Percentiles rank a stretch among this genome's conserved stretches.
Evolutionary conservation across 2,888 invertebrate genomes (phyloP).

Genomic region (Chrysodeixis includens): DNA sequence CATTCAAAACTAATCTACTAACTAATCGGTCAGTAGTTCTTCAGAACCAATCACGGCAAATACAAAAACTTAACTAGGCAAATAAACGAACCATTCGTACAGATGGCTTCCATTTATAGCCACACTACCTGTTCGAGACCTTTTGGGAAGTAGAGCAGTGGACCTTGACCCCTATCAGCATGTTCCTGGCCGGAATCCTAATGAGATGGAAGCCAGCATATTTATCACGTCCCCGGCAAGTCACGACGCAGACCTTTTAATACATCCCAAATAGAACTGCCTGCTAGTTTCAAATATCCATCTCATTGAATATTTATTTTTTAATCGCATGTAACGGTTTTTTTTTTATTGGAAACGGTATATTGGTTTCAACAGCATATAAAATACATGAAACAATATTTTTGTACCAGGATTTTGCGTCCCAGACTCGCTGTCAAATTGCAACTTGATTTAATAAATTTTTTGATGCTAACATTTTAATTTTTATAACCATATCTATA

Average conservation of each 20-base stretch:
- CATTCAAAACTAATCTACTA: no score
- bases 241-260: slow-evolving; percentile 47
- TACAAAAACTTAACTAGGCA: neutral
- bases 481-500: no score
- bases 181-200: slow-evolving; percentile 53
- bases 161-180: slow-evolving; percentile 53
- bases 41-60: neutral
- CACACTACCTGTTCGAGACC: slow-evolving; percentile 47
- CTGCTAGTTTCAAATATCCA: slow-evolving; percentile 26
- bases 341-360: neutral
- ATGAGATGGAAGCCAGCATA: slow-evolving; percentile 53
- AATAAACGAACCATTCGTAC: slow-evolving; percentile 17
- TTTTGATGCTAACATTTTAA: no score
- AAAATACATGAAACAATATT: neutral
- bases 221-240: slow-evolving; percentile 55
- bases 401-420: neutral
- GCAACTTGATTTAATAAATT: neutral
- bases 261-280: slow-evolving; percentile 35
- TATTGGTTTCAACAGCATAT: neutral
- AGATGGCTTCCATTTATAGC: slow-evolving; percentile 31
- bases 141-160: slow-evolving; percentile 41
- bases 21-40: no score
- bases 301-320: slow-evolving; percentile 51
- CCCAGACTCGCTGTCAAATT: neutral
- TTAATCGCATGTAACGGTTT: slow-evolving; percentile 38